phyloP scores from a whole-genome alignment of 2,888 invertebrate species.

The Malacosoma neustria region DNA sequence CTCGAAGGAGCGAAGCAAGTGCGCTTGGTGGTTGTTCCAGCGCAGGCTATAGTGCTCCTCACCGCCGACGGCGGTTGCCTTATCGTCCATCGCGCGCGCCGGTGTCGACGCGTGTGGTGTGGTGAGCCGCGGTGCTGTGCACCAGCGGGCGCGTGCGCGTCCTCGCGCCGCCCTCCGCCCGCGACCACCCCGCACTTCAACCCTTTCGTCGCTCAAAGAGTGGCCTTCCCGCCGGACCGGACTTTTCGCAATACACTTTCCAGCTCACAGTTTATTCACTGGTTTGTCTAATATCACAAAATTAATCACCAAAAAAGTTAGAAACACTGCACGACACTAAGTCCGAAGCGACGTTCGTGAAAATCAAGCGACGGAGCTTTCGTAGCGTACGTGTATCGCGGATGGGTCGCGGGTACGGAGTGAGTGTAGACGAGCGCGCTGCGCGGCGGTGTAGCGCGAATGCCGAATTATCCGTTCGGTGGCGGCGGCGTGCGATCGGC shows the following conservation, averaged over 20 bases:
- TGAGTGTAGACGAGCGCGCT: constrained; percentile 44
- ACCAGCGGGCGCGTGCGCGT: constrained; percentile 55
- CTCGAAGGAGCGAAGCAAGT: constrained; percentile 91
- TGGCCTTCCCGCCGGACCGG: constrained; percentile 48
- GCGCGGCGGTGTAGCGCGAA: constrained; percentile 52
- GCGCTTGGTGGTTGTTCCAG: constrained; percentile 95
- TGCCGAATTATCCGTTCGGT: constrained; percentile 40
- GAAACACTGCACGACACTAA: constrained; percentile 1
- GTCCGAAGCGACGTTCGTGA: constrained; percentile 18
- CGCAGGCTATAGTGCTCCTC: constrained; percentile 92
- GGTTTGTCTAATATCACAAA: constrained; percentile 13
- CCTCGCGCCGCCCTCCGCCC: constrained; percentile 58
- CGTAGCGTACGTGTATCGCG: constrained; percentile 48
- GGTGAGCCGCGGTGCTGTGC: constrained; percentile 26
- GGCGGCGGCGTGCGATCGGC: constrained; percentile 38
- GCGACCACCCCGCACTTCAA: constrained; percentile 53
- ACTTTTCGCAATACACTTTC: constrained; percentile 47
- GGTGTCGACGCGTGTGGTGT: constrained; percentile 47
- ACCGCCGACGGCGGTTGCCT: constrained; percentile 48
- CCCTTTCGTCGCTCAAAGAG: constrained; percentile 60
- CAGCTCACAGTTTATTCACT: constrained; percentile 23
- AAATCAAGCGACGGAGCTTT: constrained; percentile 30
- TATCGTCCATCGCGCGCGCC: constrained; percentile 66
- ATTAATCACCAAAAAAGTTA: constrained; percentile 1
- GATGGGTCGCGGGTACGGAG: constrained; percentile 45